A percentile compares a stretch with the other conserved stretches of the same genome.
Conservation (phyloP, 1,140 invertebrate genomes). For the Pectinophora gossypiella region DNA sequence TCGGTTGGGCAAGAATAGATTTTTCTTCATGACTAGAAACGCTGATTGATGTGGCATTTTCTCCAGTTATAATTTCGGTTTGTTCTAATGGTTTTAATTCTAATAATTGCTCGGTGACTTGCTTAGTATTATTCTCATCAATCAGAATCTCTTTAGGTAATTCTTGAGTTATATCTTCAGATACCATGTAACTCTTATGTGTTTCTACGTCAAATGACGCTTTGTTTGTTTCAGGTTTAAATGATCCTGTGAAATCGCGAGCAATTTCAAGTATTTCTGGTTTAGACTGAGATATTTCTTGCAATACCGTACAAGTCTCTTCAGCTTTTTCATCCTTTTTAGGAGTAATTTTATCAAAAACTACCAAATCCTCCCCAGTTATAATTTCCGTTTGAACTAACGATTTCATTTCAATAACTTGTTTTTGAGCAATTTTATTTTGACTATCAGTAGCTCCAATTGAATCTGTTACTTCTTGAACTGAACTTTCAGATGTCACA, state of each 20-base stretch:
- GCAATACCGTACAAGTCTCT: conserved; percentile 18
- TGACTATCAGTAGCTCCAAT: conserved; percentile 8
- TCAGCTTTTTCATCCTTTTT: conserved; percentile 30
- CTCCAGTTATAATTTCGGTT: neutral
- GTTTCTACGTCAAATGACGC: neutral
- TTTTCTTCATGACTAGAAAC: conserved; percentile 28
- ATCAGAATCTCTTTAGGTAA: neutral
- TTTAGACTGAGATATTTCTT: neutral
- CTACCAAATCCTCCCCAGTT: conserved; percentile 26
- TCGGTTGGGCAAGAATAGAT: conserved; percentile 21
- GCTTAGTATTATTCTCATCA: neutral
- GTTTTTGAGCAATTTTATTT: conserved; percentile 30
- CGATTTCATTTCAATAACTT: conserved; percentile 34
- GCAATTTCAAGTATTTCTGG: neutral
- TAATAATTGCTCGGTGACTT: neutral
- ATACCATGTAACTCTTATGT: neutral
- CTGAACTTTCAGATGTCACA: conserved; percentile 31
- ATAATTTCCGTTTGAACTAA: conserved; percentile 41
- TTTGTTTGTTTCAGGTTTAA: neutral
- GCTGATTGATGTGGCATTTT: no score
- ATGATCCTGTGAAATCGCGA: neutral
- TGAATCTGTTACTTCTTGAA: conserved; percentile 17
- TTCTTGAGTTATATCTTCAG: neutral
- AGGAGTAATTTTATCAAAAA: conserved; percentile 7
- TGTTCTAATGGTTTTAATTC: neutral